Conservation (phyloP, 2,888 invertebrate genomes). For the Venustoraphidia nigricollis region DNA sequence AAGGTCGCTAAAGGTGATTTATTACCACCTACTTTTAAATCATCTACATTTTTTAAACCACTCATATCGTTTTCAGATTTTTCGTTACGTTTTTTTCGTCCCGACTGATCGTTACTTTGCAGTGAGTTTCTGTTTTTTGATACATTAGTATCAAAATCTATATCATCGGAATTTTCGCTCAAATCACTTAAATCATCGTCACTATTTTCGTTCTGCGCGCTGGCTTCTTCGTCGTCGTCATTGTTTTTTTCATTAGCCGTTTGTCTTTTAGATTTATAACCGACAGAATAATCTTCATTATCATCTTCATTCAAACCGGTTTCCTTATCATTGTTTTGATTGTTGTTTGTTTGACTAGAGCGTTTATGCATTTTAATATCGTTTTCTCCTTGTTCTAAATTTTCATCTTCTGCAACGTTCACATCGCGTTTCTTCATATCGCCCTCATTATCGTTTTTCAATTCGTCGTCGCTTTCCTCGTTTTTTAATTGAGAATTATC, state of each 20-base stretch:
- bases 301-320: neutral
- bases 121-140: neutral
- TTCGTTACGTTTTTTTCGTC: neutral
- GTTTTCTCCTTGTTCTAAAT: neutral
- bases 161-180: neutral
- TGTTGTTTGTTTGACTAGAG: neutral
- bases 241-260: neutral
- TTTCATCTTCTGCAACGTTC: conserved; percentile 1
- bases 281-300: neutral
- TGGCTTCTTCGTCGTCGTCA: neutral
- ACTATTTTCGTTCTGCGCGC: neutral
- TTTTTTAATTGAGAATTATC: conserved; percentile 2
- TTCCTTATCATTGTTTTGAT: neutral
- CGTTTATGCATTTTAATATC: neutral
- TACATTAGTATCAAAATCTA: neutral
- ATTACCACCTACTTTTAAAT: conserved; percentile 18
- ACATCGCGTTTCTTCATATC: conserved; percentile 5
- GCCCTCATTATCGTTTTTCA: conserved; percentile 4
- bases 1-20: conserved; percentile 16
- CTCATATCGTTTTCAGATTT: conserved; percentile 14
- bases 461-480: conserved; percentile 2
- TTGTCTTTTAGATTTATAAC: neutral
- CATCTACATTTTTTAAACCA: conserved; percentile 17
- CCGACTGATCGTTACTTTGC: too few relatives aligned
- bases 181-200: neutral